These are phyloP conservation scores for Alsophila aescularia DNA, from an alignment of 2,888 invertebrate species.

Conservation along the genomic window DNA sequence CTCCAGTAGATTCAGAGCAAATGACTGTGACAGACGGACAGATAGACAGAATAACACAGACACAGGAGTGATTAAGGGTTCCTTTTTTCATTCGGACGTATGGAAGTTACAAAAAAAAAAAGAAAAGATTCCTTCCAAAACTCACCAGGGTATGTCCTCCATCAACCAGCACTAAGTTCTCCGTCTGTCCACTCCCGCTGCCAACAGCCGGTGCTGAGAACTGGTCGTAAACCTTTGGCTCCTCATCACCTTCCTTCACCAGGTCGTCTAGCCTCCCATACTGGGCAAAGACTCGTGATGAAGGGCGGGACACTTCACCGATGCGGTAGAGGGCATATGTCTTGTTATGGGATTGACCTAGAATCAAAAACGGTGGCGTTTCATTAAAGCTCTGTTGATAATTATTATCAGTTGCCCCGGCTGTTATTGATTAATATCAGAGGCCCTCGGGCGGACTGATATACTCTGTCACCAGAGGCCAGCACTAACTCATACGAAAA, in stretches of 20 bases:
- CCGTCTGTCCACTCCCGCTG: constrained; percentile 88
- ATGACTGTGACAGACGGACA: no score
- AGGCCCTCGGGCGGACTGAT: no score
- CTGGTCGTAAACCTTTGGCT: constrained; percentile 90
- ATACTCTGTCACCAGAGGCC: no score
- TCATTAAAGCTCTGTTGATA: no score
- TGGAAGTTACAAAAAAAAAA: no score
- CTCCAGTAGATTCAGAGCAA: no score
- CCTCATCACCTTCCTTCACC: constrained; percentile 87
- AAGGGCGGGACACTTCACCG: constrained; percentile 88
- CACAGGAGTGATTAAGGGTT: no score
- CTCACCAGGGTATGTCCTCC: constrained; percentile 92
- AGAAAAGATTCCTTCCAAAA: not conserved
- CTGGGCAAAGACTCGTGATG: constrained; percentile 93
- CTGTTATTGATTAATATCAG: no score
- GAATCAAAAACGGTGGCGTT: not conserved
- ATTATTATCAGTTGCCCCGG: no score
- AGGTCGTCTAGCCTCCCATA: constrained; percentile 91
- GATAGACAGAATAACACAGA: no score
- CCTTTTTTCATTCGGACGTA: no score
- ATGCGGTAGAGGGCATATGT: constrained; percentile 91
- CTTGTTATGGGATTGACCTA: constrained; percentile 95
- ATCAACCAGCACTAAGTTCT: constrained; percentile 94
- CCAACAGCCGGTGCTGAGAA: constrained; percentile 91
- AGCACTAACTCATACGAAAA: no score